Evolutionary conservation across 2,888 invertebrate species (phyloP).

Genomic region (Electrophaes corylata): DNA sequence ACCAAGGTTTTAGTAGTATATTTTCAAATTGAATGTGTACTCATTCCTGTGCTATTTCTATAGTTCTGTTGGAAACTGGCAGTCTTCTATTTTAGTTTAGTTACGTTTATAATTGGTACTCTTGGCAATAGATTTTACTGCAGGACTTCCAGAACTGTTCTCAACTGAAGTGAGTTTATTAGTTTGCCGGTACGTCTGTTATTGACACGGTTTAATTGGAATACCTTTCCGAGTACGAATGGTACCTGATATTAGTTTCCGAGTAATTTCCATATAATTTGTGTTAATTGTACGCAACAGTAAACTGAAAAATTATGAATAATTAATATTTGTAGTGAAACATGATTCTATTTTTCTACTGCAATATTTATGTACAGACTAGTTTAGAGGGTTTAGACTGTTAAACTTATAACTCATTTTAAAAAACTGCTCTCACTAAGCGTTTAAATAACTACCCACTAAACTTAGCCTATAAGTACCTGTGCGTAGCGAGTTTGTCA

Average conservation of each 20-base stretch:
- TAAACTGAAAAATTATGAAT: background rate
- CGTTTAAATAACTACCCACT: no score
- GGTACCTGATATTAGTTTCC: background rate
- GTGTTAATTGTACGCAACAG: background rate
- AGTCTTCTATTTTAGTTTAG: conserved; percentile 21
- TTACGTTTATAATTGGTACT: background rate
- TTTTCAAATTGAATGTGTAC: background rate
- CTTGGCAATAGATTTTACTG: conserved; percentile 19
- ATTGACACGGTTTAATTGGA: conserved; percentile 5
- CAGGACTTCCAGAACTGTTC: conserved; percentile 17
- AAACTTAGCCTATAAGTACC: no score
- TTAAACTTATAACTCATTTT: no score
- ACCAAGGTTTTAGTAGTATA: no score
- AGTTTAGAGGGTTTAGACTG: no score
- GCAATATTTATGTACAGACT: no score
- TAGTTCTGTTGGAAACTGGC: conserved; percentile 4
- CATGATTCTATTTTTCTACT: no score
- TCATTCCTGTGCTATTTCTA: background rate
- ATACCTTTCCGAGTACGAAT: background rate
- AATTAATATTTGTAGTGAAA: background rate
- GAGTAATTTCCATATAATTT: background rate
- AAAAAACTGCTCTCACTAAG: no score
- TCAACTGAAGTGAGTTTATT: conserved; percentile 31
- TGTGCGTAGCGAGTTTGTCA: no score
- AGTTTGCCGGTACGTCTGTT: conserved; percentile 23